These are phyloP conservation scores for Megathymus violae DNA, from an alignment of 1,140 invertebrate species.

Conservation along the genomic window DNA sequence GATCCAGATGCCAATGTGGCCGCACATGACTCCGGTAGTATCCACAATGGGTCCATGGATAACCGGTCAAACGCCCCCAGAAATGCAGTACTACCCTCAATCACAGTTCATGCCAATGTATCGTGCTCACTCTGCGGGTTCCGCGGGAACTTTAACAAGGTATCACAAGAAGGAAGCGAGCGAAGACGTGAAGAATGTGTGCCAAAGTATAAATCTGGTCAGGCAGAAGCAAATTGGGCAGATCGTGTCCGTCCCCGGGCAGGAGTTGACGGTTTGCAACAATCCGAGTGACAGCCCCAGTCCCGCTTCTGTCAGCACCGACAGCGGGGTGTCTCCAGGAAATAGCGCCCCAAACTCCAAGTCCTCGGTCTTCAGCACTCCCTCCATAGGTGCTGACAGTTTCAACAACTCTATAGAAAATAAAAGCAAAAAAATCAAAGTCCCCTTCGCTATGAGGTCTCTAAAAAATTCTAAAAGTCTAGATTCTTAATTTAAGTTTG, in stretches of 20 bases:
- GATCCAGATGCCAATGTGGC: slow-evolving; percentile 76
- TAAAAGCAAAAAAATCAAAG: slow-evolving; percentile 70
- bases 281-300: slow-evolving; percentile 70
- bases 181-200: slow-evolving; percentile 75
- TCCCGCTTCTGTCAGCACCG: slow-evolving; percentile 69
- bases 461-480: slow-evolving; percentile 80
- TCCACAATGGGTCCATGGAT: slow-evolving; percentile 70
- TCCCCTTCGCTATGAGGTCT: slow-evolving; percentile 57
- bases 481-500: slow-evolving; percentile 77
- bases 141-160: slow-evolving; percentile 72
- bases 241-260: slow-evolving; percentile 74
- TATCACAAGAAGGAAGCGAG: slow-evolving; percentile 73
- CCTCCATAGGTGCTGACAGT: slow-evolving; percentile 52
- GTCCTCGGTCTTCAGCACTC: slow-evolving; percentile 59
- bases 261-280: slow-evolving; percentile 78
- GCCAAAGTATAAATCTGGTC: slow-evolving; percentile 82
- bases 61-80: slow-evolving; percentile 57
- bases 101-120: slow-evolving; percentile 78
- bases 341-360: slow-evolving; percentile 68
- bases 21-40: slow-evolving; percentile 69
- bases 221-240: slow-evolving; percentile 81
- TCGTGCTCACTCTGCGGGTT: slow-evolving; percentile 69
- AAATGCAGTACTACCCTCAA: slow-evolving; percentile 78
- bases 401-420: slow-evolving; percentile 54
- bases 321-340: slow-evolving; percentile 72